A percentile compares a stretch with the other conserved stretches of the same genome.
phyloP scores from a whole-genome alignment of 2,113 vertebrate species.

The Solea senegalensis region DNA sequence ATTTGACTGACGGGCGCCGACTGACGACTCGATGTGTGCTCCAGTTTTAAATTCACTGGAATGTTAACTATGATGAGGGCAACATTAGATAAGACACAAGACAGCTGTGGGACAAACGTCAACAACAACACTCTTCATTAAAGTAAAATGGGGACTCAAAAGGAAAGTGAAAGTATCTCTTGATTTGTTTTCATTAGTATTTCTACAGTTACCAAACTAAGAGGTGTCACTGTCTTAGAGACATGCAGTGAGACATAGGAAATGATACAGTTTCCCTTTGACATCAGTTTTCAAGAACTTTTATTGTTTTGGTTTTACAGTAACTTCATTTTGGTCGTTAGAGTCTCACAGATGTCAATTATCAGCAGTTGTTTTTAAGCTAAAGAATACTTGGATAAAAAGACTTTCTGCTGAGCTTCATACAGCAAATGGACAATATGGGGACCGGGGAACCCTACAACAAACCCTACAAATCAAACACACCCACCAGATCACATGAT shows the following conservation, averaged over 20 bases:
- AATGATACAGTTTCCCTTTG: too few relatives aligned
- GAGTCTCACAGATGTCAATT: neutral
- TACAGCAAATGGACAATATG: too few relatives aligned
- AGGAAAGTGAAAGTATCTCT: conserved; percentile 7
- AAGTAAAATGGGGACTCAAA: neutral
- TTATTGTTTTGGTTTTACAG: too few relatives aligned
- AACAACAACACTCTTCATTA: neutral
- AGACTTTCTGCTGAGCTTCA: too few relatives aligned
- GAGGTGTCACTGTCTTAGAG: neutral
- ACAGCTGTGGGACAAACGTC: neutral
- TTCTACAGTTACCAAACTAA: neutral
- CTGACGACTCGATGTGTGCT: neutral
- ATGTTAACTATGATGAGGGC: conserved; percentile 14
- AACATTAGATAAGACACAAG: neutral
- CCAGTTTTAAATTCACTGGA: neutral
- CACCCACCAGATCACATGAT: too few relatives aligned
- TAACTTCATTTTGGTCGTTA: neutral
- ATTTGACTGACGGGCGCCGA: too few relatives aligned
- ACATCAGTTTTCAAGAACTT: too few relatives aligned
- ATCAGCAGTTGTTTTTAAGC: too few relatives aligned
- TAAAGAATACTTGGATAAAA: too few relatives aligned
- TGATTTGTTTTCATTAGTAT: neutral
- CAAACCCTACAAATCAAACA: too few relatives aligned
- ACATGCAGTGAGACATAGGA: too few relatives aligned
- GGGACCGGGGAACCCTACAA: too few relatives aligned